Percentiles rank a stretch among this genome's conserved stretches.
These are phyloP conservation scores for Neolamprologus ventralis DNA, from an alignment of 2,113 vertebrate species.

Conservation along the genomic window DNA sequence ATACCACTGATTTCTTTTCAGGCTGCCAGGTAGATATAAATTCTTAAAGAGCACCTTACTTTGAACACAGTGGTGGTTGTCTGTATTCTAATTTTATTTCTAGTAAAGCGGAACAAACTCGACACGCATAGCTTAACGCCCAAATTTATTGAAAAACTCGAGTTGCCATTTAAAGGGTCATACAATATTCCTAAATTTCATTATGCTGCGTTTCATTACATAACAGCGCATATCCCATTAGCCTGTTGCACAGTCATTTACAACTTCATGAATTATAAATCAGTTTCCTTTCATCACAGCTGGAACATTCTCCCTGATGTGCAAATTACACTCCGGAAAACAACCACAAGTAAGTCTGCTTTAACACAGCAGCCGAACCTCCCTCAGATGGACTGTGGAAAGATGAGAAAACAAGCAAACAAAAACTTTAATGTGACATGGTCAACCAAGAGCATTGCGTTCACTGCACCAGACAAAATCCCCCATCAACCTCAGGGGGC, in stretches of 20 bases:
- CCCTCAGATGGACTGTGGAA: neutral
- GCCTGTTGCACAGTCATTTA: slow-evolving; percentile 53
- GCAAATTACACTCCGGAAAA: slow-evolving; percentile 54
- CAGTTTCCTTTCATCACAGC: slow-evolving; percentile 59
- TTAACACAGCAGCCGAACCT: neutral
- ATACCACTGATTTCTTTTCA: neutral
- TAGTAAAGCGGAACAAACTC: slow-evolving; percentile 6
- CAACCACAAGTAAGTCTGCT: slow-evolving; percentile 6
- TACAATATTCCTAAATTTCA: slow-evolving; percentile 43
- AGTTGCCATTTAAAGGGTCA: slow-evolving; percentile 12
- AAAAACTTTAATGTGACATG: neutral
- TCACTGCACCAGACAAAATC: neutral
- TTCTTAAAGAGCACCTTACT: neutral
- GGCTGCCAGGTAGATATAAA: neutral
- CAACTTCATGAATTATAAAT: slow-evolving; percentile 64
- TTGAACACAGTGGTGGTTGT: neutral
- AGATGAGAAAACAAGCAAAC: neutral
- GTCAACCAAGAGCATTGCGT: neutral
- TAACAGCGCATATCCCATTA: slow-evolving; percentile 53
- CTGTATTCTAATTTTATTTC: neutral
- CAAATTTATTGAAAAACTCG: slow-evolving; percentile 10
- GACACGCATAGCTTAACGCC: neutral
- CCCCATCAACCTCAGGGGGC: neutral
- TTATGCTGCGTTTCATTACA: slow-evolving; percentile 48
- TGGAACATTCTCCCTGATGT: slow-evolving; percentile 46